Evolutionary conservation across 2,113 vertebrate species (phyloP).

Genomic region (Oryzias celebensis): DNA sequence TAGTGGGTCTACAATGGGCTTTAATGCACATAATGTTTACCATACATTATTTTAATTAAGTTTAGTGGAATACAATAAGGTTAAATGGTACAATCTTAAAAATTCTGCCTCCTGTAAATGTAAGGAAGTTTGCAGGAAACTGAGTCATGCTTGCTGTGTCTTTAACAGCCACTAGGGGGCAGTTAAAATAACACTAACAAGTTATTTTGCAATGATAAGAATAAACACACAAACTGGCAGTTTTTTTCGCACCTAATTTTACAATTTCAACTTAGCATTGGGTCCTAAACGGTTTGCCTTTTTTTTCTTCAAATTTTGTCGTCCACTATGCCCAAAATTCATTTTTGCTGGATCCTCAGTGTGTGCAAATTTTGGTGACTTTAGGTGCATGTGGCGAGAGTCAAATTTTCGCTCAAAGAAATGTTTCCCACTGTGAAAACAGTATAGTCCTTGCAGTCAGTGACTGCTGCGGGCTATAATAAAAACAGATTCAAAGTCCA

Average conservation of each 20-base stretch:
- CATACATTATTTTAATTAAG: background rate
- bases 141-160: background rate
- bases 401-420: no score
- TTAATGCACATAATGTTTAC: constrained; percentile 17
- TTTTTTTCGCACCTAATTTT: background rate
- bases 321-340: no score
- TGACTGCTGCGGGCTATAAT: no score
- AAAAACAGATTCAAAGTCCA: no score
- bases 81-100: constrained; percentile 1
- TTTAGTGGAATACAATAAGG: constrained; percentile 8
- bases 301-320: no score
- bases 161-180: constrained; percentile 2
- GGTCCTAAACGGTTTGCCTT: no score
- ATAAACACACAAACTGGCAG: background rate
- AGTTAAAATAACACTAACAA: background rate
- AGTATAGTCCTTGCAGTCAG: no score
- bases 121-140: background rate
- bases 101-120: background rate
- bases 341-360: no score
- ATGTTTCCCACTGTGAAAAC: no score
- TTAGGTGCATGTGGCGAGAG: no score
- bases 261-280: no score
- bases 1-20: background rate
- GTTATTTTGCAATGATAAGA: background rate
- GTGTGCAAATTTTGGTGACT: no score